phyloP scores from a whole-genome alignment of 2,113 vertebrate species.

The Lathamus discolor region DNA sequence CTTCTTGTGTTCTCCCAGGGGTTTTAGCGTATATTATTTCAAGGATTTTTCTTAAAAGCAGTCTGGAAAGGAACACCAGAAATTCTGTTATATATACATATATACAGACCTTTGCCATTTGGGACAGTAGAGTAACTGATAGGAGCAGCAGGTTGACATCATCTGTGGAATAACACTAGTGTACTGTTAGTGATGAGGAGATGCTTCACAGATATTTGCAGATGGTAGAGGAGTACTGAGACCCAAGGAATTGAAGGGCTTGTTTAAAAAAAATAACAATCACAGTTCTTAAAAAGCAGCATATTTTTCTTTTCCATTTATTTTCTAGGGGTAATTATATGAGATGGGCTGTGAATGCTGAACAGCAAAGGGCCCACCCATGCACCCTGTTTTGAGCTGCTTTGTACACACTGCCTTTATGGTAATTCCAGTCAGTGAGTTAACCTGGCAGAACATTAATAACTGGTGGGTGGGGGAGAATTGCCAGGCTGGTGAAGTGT shows the following conservation, averaged over 20 bases:
- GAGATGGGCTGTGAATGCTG: background rate
- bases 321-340: background rate
- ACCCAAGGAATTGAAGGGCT: background rate
- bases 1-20: background rate
- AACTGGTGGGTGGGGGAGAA: background rate
- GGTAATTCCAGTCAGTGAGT: background rate
- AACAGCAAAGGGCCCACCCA: background rate
- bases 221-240: background rate
- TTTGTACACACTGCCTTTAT: background rate
- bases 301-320: background rate
- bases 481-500: background rate
- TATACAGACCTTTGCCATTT: background rate
- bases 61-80: background rate
- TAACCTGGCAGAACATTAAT: background rate
- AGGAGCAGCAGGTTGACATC: background rate
- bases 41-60: background rate
- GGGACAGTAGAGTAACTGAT: background rate
- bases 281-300: background rate
- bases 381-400: background rate
- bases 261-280: background rate
- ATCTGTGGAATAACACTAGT: background rate
- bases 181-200: background rate
- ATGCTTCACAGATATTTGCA: background rate
- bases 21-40: background rate
- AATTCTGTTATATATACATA: background rate